These are phyloP conservation scores for Pocota personata DNA, from an alignment of 2,888 invertebrate species.

Conservation along the genomic window DNA sequence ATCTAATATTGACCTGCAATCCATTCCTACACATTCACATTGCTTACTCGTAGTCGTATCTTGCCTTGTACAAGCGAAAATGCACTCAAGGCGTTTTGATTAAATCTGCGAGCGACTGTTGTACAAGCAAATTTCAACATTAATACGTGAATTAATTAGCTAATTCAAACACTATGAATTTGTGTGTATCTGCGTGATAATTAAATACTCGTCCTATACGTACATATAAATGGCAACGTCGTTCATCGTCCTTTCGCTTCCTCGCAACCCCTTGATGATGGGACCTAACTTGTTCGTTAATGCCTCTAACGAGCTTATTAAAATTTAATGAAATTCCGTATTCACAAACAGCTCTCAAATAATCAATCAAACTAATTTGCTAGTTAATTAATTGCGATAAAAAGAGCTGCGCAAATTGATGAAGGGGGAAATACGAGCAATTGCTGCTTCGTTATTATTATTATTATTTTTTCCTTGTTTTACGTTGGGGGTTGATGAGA, in stretches of 20 bases:
- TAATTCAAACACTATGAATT: constrained; percentile 71
- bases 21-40: not conserved
- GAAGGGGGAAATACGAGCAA: constrained; percentile 21
- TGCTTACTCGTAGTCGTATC: too few species aligned
- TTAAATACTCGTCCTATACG: constrained; percentile 60
- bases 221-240: not conserved
- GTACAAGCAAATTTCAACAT: constrained; percentile 66
- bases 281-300: constrained; percentile 66
- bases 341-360: constrained; percentile 74
- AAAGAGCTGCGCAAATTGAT: constrained; percentile 71
- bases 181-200: constrained; percentile 59
- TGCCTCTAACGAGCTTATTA: constrained; percentile 74
- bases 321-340: constrained; percentile 73
- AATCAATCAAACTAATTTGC: constrained; percentile 74
- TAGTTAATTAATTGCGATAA: constrained; percentile 74
- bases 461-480: constrained; percentile 18
- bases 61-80: constrained; percentile 41
- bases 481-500: constrained; percentile 30
- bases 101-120: constrained; percentile 60
- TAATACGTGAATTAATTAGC: constrained; percentile 73
- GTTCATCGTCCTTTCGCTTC: constrained; percentile 20
- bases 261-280: constrained; percentile 31
- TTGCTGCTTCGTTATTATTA: constrained; percentile 69
- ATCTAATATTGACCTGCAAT: constrained; percentile 49
- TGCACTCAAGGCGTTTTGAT: constrained; percentile 61